Percentiles rank a stretch among this genome's conserved stretches.
phyloP scores from a whole-genome alignment of 1,140 invertebrate species.

The Bombus waltoni region DNA sequence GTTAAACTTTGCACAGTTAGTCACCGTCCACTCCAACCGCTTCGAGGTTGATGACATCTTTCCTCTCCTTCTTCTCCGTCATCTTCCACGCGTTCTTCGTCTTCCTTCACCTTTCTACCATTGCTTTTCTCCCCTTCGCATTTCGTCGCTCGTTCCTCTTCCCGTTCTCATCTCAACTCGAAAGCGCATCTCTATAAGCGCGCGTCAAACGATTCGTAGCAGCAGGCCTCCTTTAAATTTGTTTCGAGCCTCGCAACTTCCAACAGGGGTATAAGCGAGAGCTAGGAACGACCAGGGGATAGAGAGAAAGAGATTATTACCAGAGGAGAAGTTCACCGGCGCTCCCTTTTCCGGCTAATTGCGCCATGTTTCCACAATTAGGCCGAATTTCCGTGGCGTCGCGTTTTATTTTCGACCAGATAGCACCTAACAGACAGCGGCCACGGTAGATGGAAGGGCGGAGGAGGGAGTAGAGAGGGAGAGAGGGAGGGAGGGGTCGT shows the following conservation, averaged over 20 bases:
- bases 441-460: not conserved
- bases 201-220: slow-evolving; percentile 2
- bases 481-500: not conserved
- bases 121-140: slow-evolving; percentile 15
- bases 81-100: slow-evolving; percentile 42
- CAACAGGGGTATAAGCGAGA: not conserved
- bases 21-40: slow-evolving; percentile 57
- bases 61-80: slow-evolving; percentile 66
- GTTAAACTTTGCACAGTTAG: slow-evolving; percentile 71
- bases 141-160: not conserved
- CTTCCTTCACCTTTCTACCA: slow-evolving; percentile 23
- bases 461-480: too few species aligned
- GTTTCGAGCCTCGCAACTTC: slow-evolving; percentile 24
- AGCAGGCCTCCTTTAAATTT: slow-evolving; percentile 62
- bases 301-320: slow-evolving; percentile 1
- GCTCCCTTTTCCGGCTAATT: slow-evolving; percentile 33
- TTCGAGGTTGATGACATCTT: slow-evolving; percentile 70
- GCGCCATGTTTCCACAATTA: slow-evolving; percentile 31
- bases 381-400: slow-evolving; percentile 42
- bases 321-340: not conserved
- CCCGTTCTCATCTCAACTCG: not conserved
- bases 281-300: not conserved
- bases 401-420: slow-evolving; percentile 44
- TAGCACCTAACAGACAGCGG: slow-evolving; percentile 10
- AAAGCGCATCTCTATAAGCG: slow-evolving; percentile 1